Evolutionary conservation across 2,888 invertebrate genomes (phyloP), one percentile per base, ranked within the genome.

Genomic region (Epirrhoe alternata): DNA sequence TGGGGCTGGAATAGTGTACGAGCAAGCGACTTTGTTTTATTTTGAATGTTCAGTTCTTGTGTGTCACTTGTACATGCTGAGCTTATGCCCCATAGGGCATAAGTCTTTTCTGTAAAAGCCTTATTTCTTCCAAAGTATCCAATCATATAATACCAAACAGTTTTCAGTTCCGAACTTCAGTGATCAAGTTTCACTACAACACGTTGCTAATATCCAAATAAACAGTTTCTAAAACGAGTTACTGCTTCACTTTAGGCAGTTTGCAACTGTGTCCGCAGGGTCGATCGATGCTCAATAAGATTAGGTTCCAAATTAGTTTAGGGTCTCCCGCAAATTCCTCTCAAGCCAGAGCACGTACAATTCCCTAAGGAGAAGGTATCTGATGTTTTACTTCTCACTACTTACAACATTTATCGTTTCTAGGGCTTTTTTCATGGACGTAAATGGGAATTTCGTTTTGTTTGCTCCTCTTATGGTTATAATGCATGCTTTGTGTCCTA

Each of bases 301-400:
- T 80, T 80, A 81, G 71, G 75, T 70, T 73, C 64, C 71, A 72
- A 80, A 81, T 83, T 82, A 79, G 75, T 80, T 82, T 79, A 74
- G 76, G 75, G 74, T 72, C 75, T 63, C 49, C 66, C 64, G 61
- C 64, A 60, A 61, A 61, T 64, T 57, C 59, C 69, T 74, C 62
- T 65, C 74, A 66, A 65, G 71, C 53, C 74, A 71, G 60, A 73
- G 65, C 80, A 80, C 80, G 67, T 83, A 81, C 80, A 78, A 77
- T 72, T 77, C 74, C 30, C 14, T 61, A 78, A 52, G 75, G 77
- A 74, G 56, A 63, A 69, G 76, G 65, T 66, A 60, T 52, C 7
- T 61, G 16, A 66, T 64, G 61, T 65, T 64, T 64, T 59, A 65
- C 62, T 72, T 61, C 56, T 61, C 62, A 58, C 30, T 61, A 12